These are phyloP conservation scores for Calyptommatus sinebrachiatus DNA, from an alignment of 2,113 vertebrate genomes.

Conservation along the genomic window DNA sequence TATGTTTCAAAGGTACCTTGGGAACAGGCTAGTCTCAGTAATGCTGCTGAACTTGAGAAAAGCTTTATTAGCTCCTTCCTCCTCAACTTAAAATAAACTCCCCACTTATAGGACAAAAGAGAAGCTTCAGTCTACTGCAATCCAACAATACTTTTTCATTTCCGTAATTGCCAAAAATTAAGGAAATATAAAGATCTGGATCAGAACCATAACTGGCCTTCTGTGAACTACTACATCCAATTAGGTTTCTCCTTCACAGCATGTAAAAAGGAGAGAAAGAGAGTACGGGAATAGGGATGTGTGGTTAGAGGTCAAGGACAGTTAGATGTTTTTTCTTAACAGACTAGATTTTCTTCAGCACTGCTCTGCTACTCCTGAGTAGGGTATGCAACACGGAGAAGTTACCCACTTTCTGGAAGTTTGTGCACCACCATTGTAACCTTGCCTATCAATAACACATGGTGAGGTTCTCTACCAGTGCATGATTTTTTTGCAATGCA, in stretches of 20 bases:
- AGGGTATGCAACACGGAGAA: too few relatives aligned
- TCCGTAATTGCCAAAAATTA: neutral
- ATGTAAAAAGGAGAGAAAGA: constrained; percentile 12
- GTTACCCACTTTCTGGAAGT: too few relatives aligned
- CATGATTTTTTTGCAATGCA: too few relatives aligned
- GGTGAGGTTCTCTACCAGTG: too few relatives aligned
- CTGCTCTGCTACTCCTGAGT: too few relatives aligned
- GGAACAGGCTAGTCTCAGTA: neutral
- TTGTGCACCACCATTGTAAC: too few relatives aligned
- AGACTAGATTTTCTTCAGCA: too few relatives aligned
- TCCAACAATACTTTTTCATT: too few relatives aligned
- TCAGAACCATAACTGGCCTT: too few relatives aligned
- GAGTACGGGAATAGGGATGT: neutral
- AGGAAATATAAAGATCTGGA: neutral
- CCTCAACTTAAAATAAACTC: neutral
- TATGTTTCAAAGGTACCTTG: neutral
- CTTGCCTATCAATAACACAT: too few relatives aligned
- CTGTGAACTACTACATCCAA: constrained; percentile 23
- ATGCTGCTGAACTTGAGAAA: neutral
- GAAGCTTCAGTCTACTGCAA: neutral
- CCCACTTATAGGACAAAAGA: neutral
- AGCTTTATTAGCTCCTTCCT: neutral
- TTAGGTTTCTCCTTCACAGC: constrained; percentile 40
- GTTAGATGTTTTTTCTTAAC: too few relatives aligned
- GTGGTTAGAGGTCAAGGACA: too few relatives aligned